Evolutionary conservation across 2,888 invertebrate genomes (phyloP), one percentile per base, ranked within the genome.

Genomic region (Drosophila rellima): DNA sequence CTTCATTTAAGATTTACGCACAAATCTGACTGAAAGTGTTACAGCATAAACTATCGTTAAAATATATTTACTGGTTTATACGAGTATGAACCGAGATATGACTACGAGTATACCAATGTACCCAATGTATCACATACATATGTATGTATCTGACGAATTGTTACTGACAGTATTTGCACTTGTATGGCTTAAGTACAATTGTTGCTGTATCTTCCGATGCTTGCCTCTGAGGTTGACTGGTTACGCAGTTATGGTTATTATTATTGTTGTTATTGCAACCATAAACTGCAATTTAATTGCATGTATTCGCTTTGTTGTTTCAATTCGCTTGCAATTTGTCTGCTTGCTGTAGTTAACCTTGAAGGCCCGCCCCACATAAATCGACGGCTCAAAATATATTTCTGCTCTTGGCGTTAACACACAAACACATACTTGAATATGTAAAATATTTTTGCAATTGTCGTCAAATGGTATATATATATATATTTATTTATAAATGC

Each of bases 221-320:
- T 42, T 37, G 45, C 7, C 39, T 64, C 64, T 54, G 72, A 65
- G 74, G 66, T 74, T 74, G 72, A 56, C 55, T 74, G 73, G 63
- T 54, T 72, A 35, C 47, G 74, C 56, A 35, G 33, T 45, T 60
- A 40, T 64, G 40, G 33, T 45, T 60, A 40, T 64, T 71, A 20
- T 48, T 35, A 42, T 50, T 56, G 15, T 60, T 63, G 50, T 50
- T 60, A 20, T 62, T 73, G 60, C 66, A 48, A 54, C 74, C 70
- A 66, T 74, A 80, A 77, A 77, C 75, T 80, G 81, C 84, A 83
- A 71, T 83, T 87, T 89, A 85, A 89, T 86, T 89, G 75, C 78
- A 76, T 70, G 78, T 78, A 72, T 61, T 73, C 57, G 68, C 23
- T 64, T 80, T 85, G 69, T 70, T 76, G 61, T 67, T 81, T 70